These are phyloP conservation scores for Nasonia giraulti DNA, from an alignment of 1,140 invertebrate species.

Conservation along the genomic window DNA sequence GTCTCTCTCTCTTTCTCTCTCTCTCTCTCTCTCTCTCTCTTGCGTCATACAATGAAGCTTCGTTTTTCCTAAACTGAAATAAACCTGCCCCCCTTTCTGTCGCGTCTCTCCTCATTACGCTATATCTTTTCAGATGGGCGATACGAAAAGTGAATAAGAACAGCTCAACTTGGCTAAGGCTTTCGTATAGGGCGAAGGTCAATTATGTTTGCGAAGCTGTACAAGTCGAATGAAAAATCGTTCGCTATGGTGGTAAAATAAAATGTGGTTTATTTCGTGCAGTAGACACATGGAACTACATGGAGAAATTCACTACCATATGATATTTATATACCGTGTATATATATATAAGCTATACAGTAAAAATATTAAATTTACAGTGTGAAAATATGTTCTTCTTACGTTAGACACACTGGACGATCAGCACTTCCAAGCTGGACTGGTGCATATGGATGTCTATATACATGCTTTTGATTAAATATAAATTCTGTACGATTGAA, in stretches of 20 bases:
- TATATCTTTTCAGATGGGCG: no score
- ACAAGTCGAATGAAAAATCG: not conserved
- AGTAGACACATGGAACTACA: not conserved
- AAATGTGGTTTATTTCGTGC: not conserved
- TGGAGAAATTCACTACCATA: not conserved
- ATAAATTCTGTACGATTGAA: not conserved
- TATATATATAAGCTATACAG: not conserved
- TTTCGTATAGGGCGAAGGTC: not conserved
- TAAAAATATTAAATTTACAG: not conserved
- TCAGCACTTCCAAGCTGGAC: not conserved
- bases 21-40: not conserved
- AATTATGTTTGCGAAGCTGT: not conserved
- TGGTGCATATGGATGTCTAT: not conserved
- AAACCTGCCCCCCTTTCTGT: not conserved
- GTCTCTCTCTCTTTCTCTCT: not conserved
- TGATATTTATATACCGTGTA: not conserved
- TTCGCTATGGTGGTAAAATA: not conserved
- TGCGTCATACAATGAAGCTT: not conserved
- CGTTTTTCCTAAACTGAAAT: slow-evolving; percentile 9
- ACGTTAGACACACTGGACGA: not conserved
- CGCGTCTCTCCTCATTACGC: no score
- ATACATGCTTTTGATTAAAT: not conserved
- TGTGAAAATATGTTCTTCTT: not conserved
- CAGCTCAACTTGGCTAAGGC: not conserved
- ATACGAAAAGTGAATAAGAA: not conserved